Evolutionary conservation across 2,113 vertebrate genomes (phyloP).

Genomic region (Pituophis catenifer): DNA sequence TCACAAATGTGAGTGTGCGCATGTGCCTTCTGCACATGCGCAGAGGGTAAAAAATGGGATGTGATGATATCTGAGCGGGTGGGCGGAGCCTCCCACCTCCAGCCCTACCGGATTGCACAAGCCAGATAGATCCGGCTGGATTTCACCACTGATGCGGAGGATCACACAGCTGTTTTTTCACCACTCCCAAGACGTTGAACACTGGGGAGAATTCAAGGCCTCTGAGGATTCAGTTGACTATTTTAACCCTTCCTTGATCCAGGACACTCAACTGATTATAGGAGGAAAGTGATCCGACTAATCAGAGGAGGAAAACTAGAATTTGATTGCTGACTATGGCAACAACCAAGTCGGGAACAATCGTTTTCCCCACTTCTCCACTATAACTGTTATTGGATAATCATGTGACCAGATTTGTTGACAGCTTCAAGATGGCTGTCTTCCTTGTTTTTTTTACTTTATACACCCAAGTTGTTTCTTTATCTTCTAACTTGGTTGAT

Average conservation of each 20-base stretch:
- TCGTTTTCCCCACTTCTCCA: background rate
- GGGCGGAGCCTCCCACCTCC: no score
- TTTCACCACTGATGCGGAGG: no score
- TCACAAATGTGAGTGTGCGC: no score
- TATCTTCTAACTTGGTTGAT: background rate
- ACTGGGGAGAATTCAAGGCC: background rate
- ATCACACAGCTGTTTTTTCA: background rate
- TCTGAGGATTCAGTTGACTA: background rate
- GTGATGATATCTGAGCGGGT: no score
- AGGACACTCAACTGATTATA: background rate
- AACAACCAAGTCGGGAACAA: background rate
- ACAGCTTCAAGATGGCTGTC: background rate
- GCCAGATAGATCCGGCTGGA: no score
- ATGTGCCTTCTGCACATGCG: no score
- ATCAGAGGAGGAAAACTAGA: background rate
- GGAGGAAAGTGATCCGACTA: background rate
- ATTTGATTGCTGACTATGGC: background rate
- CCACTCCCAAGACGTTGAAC: background rate
- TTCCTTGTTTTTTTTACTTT: background rate
- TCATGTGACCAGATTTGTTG: background rate
- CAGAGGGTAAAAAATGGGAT: no score
- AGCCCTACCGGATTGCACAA: no score
- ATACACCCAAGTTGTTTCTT: background rate
- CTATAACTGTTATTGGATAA: background rate
- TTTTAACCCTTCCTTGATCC: background rate